Conservation (phyloP, 1,140 invertebrate genomes). For the Brachionus plicatilis region DNA sequence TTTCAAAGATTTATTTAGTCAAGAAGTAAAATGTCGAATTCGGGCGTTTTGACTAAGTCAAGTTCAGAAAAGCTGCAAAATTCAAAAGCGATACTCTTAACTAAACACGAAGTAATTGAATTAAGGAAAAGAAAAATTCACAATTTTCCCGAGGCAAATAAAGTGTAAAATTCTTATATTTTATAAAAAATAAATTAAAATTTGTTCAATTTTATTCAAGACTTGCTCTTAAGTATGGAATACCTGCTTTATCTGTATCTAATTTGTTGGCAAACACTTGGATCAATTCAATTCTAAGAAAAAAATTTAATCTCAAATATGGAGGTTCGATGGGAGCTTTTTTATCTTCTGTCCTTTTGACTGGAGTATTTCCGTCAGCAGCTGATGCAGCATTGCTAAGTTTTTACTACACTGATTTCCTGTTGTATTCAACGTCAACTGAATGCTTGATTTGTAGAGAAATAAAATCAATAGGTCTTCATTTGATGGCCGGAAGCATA, state of each 20-base stretch:
- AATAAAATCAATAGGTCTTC: slow-evolving; percentile 17
- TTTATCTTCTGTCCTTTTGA: background rate
- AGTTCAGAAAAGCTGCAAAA: background rate
- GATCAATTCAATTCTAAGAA: slow-evolving; percentile 1
- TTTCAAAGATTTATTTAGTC: background rate
- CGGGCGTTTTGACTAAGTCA: background rate
- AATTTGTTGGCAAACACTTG: slow-evolving; percentile 2
- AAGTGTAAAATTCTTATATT: background rate
- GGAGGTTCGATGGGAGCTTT: background rate
- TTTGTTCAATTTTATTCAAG: background rate
- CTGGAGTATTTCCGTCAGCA: background rate
- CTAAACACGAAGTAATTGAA: background rate
- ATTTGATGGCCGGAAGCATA: slow-evolving; percentile 17
- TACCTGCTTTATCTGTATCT: background rate
- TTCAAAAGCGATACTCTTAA: background rate
- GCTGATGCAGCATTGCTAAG: background rate
- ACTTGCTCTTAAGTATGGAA: slow-evolving; percentile 20
- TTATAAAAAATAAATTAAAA: background rate
- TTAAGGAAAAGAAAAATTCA: background rate
- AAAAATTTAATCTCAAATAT: slow-evolving; percentile 10
- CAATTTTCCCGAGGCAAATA: background rate
- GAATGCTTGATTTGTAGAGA: slow-evolving; percentile 26
- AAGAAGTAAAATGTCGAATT: background rate
- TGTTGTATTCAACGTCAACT: background rate
- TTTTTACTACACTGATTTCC: background rate